Evolutionary conservation across 2,113 vertebrate species (phyloP).

Genomic region (Echinops telfairi): DNA sequence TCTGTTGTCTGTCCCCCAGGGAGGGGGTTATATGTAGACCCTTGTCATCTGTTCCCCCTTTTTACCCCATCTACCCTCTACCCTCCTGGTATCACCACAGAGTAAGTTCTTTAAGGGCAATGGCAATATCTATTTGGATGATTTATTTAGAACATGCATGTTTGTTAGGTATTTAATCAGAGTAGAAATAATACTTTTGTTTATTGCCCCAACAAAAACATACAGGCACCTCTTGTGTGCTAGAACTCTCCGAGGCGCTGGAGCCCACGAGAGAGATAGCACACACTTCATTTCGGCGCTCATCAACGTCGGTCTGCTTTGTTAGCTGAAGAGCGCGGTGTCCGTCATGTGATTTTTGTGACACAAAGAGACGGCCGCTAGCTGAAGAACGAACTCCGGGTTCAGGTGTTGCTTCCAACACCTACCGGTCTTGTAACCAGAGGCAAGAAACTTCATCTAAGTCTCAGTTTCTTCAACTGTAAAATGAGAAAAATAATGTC

Average conservation of each 20-base stretch:
- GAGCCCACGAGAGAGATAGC: background rate
- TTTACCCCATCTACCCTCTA: no score
- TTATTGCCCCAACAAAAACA: background rate
- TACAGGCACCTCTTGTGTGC: background rate
- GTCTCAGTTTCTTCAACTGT: conserved; percentile 52
- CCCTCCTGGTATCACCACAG: background rate
- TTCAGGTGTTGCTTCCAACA: conserved; percentile 31
- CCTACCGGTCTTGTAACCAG: conserved; percentile 35
- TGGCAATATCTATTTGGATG: background rate
- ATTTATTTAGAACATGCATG: conserved; percentile 15
- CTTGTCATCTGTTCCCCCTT: no score
- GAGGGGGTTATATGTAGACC: no score
- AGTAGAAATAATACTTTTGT: conserved; percentile 26
- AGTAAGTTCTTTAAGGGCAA: conserved; percentile 36
- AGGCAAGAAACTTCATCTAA: conserved; percentile 68
- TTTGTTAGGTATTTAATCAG: conserved; percentile 41
- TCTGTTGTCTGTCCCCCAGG: no score
- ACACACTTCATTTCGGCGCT: background rate
- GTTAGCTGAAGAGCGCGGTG: background rate
- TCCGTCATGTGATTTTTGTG: background rate
- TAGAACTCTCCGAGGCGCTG: background rate
- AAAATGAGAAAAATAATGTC: conserved; percentile 72
- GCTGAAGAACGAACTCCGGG: conserved; percentile 7
- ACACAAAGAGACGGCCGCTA: background rate
- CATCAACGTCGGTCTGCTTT: conserved; percentile 14